phyloP scores from a whole-genome alignment of 2,113 vertebrate species.

The Junco hyemalis region DNA sequence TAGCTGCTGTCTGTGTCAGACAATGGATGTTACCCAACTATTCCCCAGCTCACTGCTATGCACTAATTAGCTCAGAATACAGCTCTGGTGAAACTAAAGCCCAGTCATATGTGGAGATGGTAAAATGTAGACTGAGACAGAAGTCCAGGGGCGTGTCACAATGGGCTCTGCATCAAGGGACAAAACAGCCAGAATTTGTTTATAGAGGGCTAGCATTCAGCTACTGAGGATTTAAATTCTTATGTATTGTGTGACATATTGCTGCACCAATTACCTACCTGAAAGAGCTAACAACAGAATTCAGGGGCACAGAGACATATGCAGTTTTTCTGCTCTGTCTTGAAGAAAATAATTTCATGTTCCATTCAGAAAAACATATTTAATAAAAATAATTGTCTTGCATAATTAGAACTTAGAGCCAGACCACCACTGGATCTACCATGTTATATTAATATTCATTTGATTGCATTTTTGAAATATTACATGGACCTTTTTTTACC shows the following conservation, averaged over 20 bases:
- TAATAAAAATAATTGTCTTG: not conserved
- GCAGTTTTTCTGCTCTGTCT: not conserved
- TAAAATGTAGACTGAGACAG: not conserved
- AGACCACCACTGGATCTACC: not conserved
- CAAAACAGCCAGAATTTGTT: not conserved
- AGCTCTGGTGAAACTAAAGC: not conserved
- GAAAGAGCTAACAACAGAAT: not conserved
- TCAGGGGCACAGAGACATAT: not conserved
- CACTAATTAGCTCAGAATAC: not conserved
- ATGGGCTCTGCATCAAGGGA: not conserved
- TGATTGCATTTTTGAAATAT: not conserved
- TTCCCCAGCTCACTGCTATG: not conserved
- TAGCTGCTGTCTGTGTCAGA: not conserved
- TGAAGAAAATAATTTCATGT: not conserved
- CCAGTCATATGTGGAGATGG: not conserved
- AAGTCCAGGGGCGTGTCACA: not conserved
- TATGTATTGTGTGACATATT: not conserved
- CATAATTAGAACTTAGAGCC: not conserved
- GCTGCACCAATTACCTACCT: not conserved
- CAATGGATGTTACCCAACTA: not conserved
- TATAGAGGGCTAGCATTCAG: not conserved
- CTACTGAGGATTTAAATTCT: not conserved
- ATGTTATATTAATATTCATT: not conserved
- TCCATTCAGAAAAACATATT: not conserved
- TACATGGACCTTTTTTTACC: fast-evolving